Base-by-base conservation (phyloP, 2,797 vertebrate genomes). In the Protonibea diacanthus region DNA sequence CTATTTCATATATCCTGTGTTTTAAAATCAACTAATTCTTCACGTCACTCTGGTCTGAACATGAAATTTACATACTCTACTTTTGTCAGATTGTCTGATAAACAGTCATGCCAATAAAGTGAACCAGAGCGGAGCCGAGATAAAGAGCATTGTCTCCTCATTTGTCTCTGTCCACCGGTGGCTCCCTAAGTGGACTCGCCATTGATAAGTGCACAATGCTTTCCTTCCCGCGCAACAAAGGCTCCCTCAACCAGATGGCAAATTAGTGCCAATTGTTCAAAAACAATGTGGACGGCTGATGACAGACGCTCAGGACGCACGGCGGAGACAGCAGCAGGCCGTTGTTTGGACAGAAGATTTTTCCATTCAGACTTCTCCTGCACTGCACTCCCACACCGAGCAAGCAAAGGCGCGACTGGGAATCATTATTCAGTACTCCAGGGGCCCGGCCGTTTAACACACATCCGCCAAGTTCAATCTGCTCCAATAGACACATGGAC, bases 221-320 rank as follows among this genome's bases (percentile, higher is more conserved):
- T 89, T 80, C 81, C 78, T 89, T 78, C 90, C 81, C 73, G n/a
- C 42, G 42, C 76, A 83, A 94, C 92, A 95, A 93, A 91, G 51
- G 66, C 83, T 77, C 86, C 86, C 86, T 81, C 83, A 88, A 93
- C 91, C 95, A 96, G 94, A 95, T 95, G 95, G 94, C 91, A 95
- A 95, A 95, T 95, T 95, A 95, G 93, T 84, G 87, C 78, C 90
- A 87, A 95, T 95, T 95, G 95, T 95, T 94, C 86, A 91, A 89
- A 94, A 93, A 94, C 94, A 94, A 94, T 93, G 91, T 71, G 71
- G 92, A 89, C 47, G 80, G 80, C 91, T 88, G 93, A 93, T 90
- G 92, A 92, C 92, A 92, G 91, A 92, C 82, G 71, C 88, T 86
- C 59, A 47, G 78, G 83, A 74, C 63, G 72, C 48, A 9, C 44